Evolutionary conservation across 2,113 vertebrate species (phyloP).

Genomic region (Mellivora capensis): DNA sequence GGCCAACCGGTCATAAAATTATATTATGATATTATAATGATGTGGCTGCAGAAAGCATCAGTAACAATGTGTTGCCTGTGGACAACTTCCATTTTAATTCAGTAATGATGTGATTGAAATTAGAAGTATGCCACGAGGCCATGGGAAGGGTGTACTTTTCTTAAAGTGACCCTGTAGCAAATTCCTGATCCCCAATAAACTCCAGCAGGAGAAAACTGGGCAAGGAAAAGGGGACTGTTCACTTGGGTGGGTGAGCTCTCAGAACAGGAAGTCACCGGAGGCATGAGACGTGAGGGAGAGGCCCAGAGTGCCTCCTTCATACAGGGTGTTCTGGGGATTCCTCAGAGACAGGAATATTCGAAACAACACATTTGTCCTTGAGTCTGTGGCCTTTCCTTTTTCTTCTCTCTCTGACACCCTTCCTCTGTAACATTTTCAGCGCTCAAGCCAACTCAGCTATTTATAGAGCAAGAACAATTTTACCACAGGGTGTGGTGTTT

Average conservation of each 20-base stretch:
- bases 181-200: conserved; percentile 50
- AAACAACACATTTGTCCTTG: conserved; percentile 55
- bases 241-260: not conserved
- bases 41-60: conserved; percentile 17
- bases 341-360: not conserved
- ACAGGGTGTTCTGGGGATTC: not conserved
- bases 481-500: conserved; percentile 68
- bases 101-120: conserved; percentile 41
- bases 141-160: not conserved
- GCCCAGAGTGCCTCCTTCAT: not conserved
- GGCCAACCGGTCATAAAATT: conserved; percentile 53
- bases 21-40: conserved; percentile 23
- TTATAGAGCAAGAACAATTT: conserved; percentile 66
- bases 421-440: conserved; percentile 32
- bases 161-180: not conserved
- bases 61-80: conserved; percentile 45
- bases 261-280: not conserved
- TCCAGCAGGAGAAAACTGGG: not conserved
- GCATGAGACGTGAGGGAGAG: not conserved
- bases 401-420: conserved; percentile 37
- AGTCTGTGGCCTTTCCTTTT: conserved; percentile 39
- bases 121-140: not conserved
- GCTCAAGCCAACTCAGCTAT: conserved; percentile 61
- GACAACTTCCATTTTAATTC: conserved; percentile 69
- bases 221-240: not conserved